Evolutionary conservation across 2,888 invertebrate genomes (phyloP).

Genomic region (Atrina japonica): DNA sequence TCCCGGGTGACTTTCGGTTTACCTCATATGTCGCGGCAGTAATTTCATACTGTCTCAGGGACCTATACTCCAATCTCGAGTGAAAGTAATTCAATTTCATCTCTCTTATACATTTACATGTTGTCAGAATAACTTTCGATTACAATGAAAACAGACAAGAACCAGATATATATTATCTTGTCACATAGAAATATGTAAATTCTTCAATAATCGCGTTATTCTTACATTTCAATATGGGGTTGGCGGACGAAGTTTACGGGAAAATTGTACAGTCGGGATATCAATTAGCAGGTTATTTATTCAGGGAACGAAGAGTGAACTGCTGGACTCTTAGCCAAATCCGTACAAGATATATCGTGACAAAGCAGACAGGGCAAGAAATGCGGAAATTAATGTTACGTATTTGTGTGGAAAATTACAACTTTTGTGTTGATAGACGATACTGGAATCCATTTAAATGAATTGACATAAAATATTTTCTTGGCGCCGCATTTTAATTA

Average conservation of each 20-base stretch:
- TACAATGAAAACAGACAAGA: conserved; percentile 33
- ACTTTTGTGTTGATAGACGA: no score
- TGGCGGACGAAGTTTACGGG: conserved; percentile 13
- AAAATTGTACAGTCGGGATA: conserved; percentile 24
- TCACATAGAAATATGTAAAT: conserved; percentile 27
- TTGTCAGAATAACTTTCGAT: conserved; percentile 28
- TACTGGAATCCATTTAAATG: no score
- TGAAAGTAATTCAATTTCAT: conserved; percentile 19
- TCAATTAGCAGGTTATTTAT: background rate
- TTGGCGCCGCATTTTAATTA: no score
- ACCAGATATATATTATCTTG: conserved; percentile 30
- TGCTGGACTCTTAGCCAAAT: no score
- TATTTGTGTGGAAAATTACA: no score
- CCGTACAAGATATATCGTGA: background rate
- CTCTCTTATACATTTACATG: conserved; percentile 23
- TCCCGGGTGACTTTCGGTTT: conserved; percentile 13
- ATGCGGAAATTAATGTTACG: no score
- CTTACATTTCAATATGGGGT: conserved; percentile 8
- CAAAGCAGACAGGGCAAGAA: background rate
- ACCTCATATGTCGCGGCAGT: conserved; percentile 22
- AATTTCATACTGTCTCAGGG: conserved; percentile 25
- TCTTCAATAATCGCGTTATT: conserved; percentile 11
- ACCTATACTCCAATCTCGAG: conserved; percentile 2
- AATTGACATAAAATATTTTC: no score
- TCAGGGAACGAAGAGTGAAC: no score